phyloP scores from a whole-genome alignment of 2,888 invertebrate species.

The Synergus japonicus region DNA sequence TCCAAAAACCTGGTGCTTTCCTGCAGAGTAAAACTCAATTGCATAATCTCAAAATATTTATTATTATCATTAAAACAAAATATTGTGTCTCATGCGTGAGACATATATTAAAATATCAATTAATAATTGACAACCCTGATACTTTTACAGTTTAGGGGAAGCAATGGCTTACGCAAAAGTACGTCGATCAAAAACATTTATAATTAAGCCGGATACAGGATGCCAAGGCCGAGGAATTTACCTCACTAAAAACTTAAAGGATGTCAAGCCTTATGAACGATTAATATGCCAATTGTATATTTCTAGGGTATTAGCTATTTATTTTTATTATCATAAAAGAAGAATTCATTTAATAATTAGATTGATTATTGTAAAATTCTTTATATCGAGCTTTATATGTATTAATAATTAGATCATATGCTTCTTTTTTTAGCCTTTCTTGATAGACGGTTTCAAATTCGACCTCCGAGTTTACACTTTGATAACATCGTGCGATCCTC shows the following conservation, averaged over 20 bases:
- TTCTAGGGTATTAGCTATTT: constrained; percentile 78
- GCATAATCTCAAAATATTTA: background rate
- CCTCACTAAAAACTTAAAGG: constrained; percentile 89
- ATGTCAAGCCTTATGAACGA: constrained; percentile 88
- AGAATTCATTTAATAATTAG: background rate
- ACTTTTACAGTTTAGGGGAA: constrained; percentile 82
- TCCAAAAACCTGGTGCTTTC: constrained; percentile 96
- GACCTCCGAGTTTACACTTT: constrained; percentile 93
- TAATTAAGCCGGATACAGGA: constrained; percentile 94
- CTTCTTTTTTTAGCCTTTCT: constrained; percentile 82
- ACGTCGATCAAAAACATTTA: constrained; percentile 87
- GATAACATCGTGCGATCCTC: constrained; percentile 93
- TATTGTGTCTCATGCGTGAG: no score
- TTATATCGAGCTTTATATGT: background rate
- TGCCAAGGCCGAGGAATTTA: constrained; percentile 95
- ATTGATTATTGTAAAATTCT: background rate
- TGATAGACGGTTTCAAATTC: constrained; percentile 95
- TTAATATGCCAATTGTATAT: constrained; percentile 92
- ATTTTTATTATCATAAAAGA: background rate
- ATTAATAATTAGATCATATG: background rate
- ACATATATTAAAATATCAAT: background rate
- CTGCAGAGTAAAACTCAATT: constrained; percentile 84
- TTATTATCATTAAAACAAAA: background rate
- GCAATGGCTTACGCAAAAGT: constrained; percentile 85
- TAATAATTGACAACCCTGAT: constrained; percentile 35